Base-by-base conservation (phyloP, 2,888 invertebrate species). In the Lordiphosa fenestrarum region DNA sequence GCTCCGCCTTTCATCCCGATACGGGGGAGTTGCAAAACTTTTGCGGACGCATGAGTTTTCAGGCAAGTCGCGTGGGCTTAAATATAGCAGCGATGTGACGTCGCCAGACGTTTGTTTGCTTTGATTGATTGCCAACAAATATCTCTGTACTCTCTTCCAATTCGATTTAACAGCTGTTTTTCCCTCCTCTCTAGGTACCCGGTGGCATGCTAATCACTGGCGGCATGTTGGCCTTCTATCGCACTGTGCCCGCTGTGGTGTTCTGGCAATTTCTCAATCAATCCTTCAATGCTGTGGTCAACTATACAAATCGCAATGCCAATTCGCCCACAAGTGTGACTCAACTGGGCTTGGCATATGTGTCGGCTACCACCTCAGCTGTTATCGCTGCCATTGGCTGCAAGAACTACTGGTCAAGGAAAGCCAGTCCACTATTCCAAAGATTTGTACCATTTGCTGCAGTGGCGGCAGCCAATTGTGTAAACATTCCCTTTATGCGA, bases 261-360 rank as follows among this genome's bases (percentile, higher is more conserved):
- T 96, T 97, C 89, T 97, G 97, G 97, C 97, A 97, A 88, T 97
- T 97, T 94, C 94, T 96, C 73, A 97, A 97, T 90, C 97, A 97
- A 89, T 96, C 96, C 1, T 97, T 97, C 91, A 97, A 97, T 89
- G 97, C 97, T 12, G 89, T 97, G n/a, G 97, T 97, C 35, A 97
- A 97, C 90, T 97, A 96, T 88, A 97, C 97, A 2, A 97, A 97
- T 88, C 92, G 97, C 39, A 97, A 97, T 90, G 96, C 96, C 25
- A 95, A 96, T 84, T 95, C 96, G 0, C 95, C 95, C 0, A 91
- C 95, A 3, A 93, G 93, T 3, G 93, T 94, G 0, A 92, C 90
- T 0, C 96, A 96, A 88, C 91, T 98, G 89, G 94, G 94, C 2
- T 92, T 94, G 1, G 96, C 98, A 0, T 98, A 98, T 87, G 92